Evolutionary conservation across 2,888 invertebrate genomes (phyloP), one percentile per base, ranked within the genome.

Genomic region (Aspidiotus destructor): DNA sequence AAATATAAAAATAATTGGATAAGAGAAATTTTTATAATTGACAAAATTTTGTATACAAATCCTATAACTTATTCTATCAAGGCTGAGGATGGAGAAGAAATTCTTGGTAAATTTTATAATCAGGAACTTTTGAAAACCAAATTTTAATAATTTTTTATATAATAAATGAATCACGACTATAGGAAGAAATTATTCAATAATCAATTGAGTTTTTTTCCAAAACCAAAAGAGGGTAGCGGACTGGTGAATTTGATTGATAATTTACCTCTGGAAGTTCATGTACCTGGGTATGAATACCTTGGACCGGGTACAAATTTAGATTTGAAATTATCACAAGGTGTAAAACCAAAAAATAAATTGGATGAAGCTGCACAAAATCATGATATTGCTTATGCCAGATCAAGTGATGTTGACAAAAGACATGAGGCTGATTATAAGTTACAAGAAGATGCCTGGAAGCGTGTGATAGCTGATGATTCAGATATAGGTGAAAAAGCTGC

Each of bases 391-490:
- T 69, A 69, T 62, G 16, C 54, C 9, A 62, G 54, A 52, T 52
- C 13, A 8, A 53, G 53, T 8, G 70, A 70, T 17, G 28, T 70
- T 9, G 8, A 42, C 8, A 52, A 62, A 15, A 11, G 68, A n/a
- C 69, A 69, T 60, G 60, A 65, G 41, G 70, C 70, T n/a, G 64
- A 70, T 53, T 16, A n/a, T 57, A 17, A 44, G 10, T 54, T 70
- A 53, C 13, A 40, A 7, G 64, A 57, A 15, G 55, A 52, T 28
- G 70, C 70, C 48, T 70, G 70, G 70, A 53, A 70, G 65, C n/a
- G 70, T 11, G 63, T 70, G 11, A 54, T 15, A 15, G 68, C 70
- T 68, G 41, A 48, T n/a, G 70, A 70, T 52, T 41, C 70, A 16
- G 52, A 17, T 48, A 40, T 70, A 28, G 54, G 60, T 10, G 70